Evolutionary conservation across 2,113 vertebrate genomes (phyloP).

Genomic region (Rhinopomastus cyanomelas): DNA sequence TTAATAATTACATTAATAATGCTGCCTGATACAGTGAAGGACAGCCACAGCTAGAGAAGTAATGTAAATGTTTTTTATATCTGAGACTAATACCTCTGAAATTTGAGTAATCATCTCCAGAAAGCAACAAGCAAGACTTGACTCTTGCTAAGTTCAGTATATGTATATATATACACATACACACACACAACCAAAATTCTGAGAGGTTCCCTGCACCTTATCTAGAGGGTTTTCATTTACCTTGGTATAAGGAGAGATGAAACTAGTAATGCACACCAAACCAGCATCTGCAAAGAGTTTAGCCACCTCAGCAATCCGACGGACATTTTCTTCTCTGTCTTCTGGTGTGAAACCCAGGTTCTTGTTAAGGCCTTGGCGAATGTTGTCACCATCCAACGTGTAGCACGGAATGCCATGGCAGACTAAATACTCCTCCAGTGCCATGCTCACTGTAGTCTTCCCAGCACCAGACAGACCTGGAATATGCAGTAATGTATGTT

Average conservation of each 20-base stretch:
- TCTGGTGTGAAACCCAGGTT: constrained; percentile 96
- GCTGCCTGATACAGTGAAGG: not conserved
- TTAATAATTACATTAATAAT: not conserved
- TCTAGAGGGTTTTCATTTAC: constrained; percentile 63
- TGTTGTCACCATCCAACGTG: constrained; percentile 95
- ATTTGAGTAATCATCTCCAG: not conserved
- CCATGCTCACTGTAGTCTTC: constrained; percentile 98
- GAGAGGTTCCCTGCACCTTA: not conserved
- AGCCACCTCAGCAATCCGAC: constrained; percentile 96
- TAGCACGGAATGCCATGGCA: constrained; percentile 98
- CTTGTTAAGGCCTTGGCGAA: constrained; percentile 96
- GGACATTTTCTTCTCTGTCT: constrained; percentile 96
- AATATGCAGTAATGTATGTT: not conserved
- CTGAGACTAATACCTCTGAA: not conserved
- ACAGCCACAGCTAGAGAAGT: not conserved
- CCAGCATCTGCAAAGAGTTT: constrained; percentile 97
- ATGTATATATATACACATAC: too few relatives aligned
- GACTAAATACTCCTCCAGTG: constrained; percentile 94
- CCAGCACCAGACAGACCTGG: constrained; percentile 93
- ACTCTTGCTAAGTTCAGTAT: not conserved
- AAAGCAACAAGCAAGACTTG: not conserved
- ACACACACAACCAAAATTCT: not conserved
- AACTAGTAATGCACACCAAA: constrained; percentile 94
- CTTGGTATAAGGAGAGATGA: constrained; percentile 95
- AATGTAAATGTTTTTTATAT: not conserved